A percentile compares a stretch with the other conserved stretches of the same genome.
These are phyloP conservation scores for Neelides sp. DNA, from an alignment of 1,140 invertebrate genomes.

Conservation along the genomic window DNA sequence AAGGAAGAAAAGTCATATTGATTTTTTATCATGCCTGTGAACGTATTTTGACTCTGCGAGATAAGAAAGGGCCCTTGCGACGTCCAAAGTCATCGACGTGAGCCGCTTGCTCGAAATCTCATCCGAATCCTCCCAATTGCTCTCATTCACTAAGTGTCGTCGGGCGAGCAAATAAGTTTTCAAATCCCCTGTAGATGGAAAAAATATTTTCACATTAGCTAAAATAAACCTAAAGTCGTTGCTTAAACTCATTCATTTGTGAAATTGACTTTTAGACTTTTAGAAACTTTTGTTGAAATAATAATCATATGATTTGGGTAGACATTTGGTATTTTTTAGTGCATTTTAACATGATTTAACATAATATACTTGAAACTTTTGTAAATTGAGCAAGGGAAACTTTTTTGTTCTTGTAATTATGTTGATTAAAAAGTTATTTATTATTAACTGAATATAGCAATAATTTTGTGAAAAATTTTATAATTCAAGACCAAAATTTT, in stretches of 20 bases:
- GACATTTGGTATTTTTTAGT: no score
- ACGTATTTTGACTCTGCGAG: slow-evolving; percentile 66
- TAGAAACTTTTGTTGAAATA: no score
- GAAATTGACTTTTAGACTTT: no score
- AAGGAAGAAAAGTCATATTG: not conserved
- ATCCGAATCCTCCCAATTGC: slow-evolving; percentile 49
- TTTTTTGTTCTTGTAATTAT: no score
- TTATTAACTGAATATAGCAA: not conserved
- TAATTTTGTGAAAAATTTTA: no score
- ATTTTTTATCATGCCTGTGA: slow-evolving; percentile 43
- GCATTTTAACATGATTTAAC: no score
- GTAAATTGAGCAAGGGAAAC: no score
- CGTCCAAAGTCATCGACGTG: slow-evolving; percentile 73
- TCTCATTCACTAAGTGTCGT: slow-evolving; percentile 61
- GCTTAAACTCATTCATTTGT: no score
- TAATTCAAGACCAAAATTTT: no score
- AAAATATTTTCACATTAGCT: slow-evolving; percentile 1
- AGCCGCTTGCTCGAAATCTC: slow-evolving; percentile 64
- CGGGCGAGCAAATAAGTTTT: slow-evolving; percentile 75
- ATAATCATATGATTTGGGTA: no score
- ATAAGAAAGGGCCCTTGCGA: slow-evolving; percentile 70
- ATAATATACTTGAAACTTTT: no score
- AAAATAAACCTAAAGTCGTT: not conserved
- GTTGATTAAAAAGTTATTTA: not conserved
- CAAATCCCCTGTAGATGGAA: slow-evolving; percentile 48